A percentile compares a stretch with the other conserved stretches of the same genome.
These are phyloP conservation scores for Porites australiensis DNA, from an alignment of 64 coral and sea anemone genomes.

Conservation along the genomic window DNA sequence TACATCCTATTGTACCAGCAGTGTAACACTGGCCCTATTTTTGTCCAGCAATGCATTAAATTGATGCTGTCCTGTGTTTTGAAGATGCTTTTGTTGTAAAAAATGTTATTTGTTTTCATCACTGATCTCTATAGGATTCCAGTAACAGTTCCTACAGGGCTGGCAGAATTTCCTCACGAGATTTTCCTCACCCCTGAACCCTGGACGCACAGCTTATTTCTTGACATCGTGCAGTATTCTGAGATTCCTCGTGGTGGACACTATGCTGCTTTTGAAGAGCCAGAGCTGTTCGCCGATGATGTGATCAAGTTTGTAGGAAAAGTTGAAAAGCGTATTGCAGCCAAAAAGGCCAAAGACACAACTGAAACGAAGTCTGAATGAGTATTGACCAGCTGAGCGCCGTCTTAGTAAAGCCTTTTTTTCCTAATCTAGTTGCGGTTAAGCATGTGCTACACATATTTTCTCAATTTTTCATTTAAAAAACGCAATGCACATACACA, in stretches of 20 bases:
- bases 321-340: slow-evolving; percentile 54
- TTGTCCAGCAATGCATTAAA: background rate
- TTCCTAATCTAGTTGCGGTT: no score
- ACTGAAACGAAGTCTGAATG: background rate
- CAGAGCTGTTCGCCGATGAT: slow-evolving; percentile 74
- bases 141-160: slow-evolving; percentile 50
- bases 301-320: slow-evolving; percentile 81
- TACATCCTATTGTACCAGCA: no score
- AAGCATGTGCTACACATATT: no score
- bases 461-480: no score
- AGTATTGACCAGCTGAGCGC: no score
- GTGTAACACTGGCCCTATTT: no score
- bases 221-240: slow-evolving; percentile 81
- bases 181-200: background rate
- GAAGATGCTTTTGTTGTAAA: background rate
- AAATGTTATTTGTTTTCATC: background rate
- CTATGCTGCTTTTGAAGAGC: slow-evolving; percentile 88
- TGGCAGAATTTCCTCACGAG: slow-evolving; percentile 89
- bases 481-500: no score
- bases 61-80: background rate
- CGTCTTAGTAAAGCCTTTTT: no score
- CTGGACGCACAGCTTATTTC: slow-evolving; percentile 43
- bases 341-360: background rate
- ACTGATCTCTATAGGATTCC: slow-evolving; percentile 58
- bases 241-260: slow-evolving; percentile 88